These are phyloP conservation scores for Acanthosepion lycidas DNA, from an alignment of 2,888 invertebrate species.

Conservation along the genomic window DNA sequence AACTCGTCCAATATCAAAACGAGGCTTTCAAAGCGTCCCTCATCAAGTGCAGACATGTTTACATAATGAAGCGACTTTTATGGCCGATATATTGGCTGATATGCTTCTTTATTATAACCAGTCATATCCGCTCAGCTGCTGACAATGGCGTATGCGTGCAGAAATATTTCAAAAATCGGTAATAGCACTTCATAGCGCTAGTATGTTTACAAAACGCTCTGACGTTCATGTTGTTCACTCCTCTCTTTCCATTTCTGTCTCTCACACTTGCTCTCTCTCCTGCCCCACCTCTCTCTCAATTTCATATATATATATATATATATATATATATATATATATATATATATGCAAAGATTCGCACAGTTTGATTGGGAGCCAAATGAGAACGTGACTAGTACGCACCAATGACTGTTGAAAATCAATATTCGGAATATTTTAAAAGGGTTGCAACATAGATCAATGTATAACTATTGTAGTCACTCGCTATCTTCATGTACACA, in stretches of 20 bases:
- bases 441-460: too few relatives aligned
- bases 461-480: too few relatives aligned
- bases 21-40: background rate
- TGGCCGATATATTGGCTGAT: slow-evolving; percentile 18
- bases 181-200: background rate
- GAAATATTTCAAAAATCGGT: background rate
- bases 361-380: too few relatives aligned
- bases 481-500: too few relatives aligned
- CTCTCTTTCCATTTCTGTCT: background rate
- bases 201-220: background rate
- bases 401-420: too few relatives aligned
- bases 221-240: background rate
- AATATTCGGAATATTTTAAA: too few relatives aligned
- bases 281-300: too few relatives aligned
- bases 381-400: too few relatives aligned
- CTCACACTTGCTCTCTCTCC: too few relatives aligned
- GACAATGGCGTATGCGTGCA: background rate
- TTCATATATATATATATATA: too few relatives aligned
- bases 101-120: background rate
- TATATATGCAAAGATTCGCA: too few relatives aligned
- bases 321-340: too few relatives aligned
- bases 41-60: slow-evolving; percentile 22
- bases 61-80: background rate
- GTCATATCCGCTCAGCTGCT: background rate
- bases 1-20: background rate